Evolutionary conservation across 1,140 invertebrate species (phyloP).

Genomic region (Amphibalanus amphitrite): DNA sequence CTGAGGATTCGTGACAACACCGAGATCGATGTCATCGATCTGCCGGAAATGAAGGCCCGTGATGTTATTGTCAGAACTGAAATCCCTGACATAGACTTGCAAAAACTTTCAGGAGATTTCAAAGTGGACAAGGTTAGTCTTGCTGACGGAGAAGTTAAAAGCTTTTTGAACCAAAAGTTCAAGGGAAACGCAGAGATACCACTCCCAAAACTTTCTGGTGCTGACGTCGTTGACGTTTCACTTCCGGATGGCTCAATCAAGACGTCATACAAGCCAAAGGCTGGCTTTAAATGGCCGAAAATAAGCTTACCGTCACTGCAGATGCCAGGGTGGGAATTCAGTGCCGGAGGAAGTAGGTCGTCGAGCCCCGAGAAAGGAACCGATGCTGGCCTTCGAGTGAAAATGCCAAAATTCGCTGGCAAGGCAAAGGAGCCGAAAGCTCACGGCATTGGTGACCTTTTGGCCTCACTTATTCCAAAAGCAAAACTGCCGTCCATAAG

Average conservation of each 20-base stretch:
- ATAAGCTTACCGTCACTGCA: background rate
- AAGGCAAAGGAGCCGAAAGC: background rate
- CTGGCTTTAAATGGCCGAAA: background rate
- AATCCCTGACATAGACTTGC: background rate
- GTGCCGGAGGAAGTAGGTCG: background rate
- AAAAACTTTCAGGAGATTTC: background rate
- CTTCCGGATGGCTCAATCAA: background rate
- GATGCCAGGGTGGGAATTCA: background rate
- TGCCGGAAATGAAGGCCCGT: background rate
- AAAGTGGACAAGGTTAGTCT: background rate
- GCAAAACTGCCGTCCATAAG: background rate
- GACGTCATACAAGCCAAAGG: background rate
- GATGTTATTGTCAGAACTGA: background rate
- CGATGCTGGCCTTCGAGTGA: background rate
- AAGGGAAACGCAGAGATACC: background rate
- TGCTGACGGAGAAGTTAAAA: background rate
- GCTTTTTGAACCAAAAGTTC: background rate
- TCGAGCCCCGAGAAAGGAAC: background rate
- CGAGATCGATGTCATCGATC: background rate
- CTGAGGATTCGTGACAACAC: background rate
- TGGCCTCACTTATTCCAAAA: background rate
- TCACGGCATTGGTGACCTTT: background rate
- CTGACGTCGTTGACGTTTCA: background rate
- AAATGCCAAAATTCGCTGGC: background rate
- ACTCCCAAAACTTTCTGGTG: background rate